Evolutionary conservation across 2,888 invertebrate species (phyloP), one percentile per base, ranked within the genome.

Genomic region (Brachylomia viminalis): DNA sequence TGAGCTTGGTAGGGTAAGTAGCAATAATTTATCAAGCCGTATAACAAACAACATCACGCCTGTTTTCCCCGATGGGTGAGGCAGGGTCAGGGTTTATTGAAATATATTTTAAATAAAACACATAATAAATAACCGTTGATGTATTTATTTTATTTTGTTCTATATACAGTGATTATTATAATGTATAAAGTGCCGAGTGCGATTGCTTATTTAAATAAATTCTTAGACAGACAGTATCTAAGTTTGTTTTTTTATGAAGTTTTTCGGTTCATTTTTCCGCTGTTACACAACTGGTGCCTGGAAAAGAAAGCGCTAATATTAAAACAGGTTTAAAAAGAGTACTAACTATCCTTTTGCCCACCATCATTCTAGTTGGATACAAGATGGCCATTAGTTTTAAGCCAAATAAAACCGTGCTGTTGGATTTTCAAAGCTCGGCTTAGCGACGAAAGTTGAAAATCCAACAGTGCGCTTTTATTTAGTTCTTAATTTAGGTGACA

Each of bases 51-150:
- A 33, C 10, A n/a, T 45, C 23, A 45, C 23, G 7, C 10, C 10
- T 30, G 13, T 15, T 42, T 15, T 45, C 11, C 11, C 11, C 23
- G 7, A 5, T 30, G 11, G 23, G 64, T 7, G 30, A 30, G 33
- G 3, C 33, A 65, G n/a, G 17, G 45, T n/a, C 17, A 47, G n/a
- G 17, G 47, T 0, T 38, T 13, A 59, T 20, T 13, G 8, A 61
- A 59, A 42, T 58, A 42, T 45, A 61, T 54, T 71, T 64, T 75
- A 72, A 82, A 84, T 84, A 79, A 82, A 82, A 80, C 66, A 13
- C 8, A 15, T 52, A 15, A 30, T 23, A 38, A 38, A 20, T 45
- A 49, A 13, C 52, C 4, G 62, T 70, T 54, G 42, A 69, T 69
- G 65, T 84, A 59, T 70, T 76, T 76, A 42, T 67, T 75, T n/a